These are phyloP conservation scores for Cynoglossus semilaevis DNA, from an alignment of 2,113 vertebrate genomes.

Conservation along the genomic window DNA sequence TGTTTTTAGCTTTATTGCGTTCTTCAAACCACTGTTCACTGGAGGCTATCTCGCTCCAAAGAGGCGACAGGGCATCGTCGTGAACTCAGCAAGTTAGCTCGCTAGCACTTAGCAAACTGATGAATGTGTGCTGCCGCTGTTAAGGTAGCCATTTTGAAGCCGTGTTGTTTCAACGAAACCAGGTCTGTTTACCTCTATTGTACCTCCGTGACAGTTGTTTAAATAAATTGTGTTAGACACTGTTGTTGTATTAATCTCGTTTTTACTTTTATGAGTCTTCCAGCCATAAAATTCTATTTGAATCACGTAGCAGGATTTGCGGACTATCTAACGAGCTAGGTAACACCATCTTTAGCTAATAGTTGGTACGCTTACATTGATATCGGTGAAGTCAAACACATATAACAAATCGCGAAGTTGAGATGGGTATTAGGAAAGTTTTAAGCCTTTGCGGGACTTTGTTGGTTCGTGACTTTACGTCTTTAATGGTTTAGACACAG, in stretches of 20 bases:
- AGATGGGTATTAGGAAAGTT: not conserved
- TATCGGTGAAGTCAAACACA: slow-evolving; percentile 25
- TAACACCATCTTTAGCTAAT: slow-evolving; percentile 59
- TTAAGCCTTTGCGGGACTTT: not conserved
- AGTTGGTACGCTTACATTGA: slow-evolving; percentile 49
- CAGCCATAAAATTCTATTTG: not conserved
- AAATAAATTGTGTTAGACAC: not conserved
- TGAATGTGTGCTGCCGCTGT: slow-evolving; percentile 74
- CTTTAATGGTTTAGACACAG: not conserved
- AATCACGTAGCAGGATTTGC: slow-evolving; percentile 6
- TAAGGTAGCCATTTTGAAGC: slow-evolving; percentile 81
- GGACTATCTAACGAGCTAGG: slow-evolving; percentile 31
- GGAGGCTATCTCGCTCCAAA: slow-evolving; percentile 4
- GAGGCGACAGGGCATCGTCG: slow-evolving; percentile 36
- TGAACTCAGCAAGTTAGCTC: slow-evolving; percentile 64
- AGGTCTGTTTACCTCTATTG: slow-evolving; percentile 71
- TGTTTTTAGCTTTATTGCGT: not conserved
- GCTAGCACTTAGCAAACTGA: slow-evolving; percentile 66
- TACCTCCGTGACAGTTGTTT: slow-evolving; percentile 41
- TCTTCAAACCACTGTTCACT: not conserved
- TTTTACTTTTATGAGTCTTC: not conserved
- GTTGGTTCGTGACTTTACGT: not conserved
- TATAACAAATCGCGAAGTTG: slow-evolving; percentile 26
- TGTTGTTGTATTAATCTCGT: not conserved
- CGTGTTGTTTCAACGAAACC: slow-evolving; percentile 73